Base-by-base conservation (phyloP, 2,113 vertebrate species). In the Myotis yumanensis region DNA sequence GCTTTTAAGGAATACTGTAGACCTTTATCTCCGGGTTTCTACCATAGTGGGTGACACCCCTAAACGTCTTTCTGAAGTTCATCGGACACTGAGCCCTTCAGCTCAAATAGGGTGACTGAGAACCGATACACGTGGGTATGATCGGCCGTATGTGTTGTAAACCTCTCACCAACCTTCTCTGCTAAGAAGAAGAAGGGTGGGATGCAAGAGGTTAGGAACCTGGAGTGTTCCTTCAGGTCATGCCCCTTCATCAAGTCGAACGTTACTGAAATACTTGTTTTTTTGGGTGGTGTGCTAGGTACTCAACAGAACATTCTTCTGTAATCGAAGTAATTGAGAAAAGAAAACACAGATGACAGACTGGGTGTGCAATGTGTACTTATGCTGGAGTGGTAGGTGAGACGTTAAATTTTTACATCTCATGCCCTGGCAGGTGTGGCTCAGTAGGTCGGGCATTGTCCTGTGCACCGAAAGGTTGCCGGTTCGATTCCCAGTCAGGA, bases 1-100 rank as follows among this genome's bases (percentile, higher is more conserved):
- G 46, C 71, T 92, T 86, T 95, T 71, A 94, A 96, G 83, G 94
- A 77, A 86, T n/a, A 25, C 59, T 57, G 22, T 51, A 37, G 51
- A 69, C 17, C 35, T 62, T 66, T 73, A n/a, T 90, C 93, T 57
- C n/a, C 73, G 8, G 80, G 80, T 93, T 37, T 85, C 76, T 25
- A 1, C 68, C 5, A 4, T 22, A 40, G 69, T 51, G 20, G 43
- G 59, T 54, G 85, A 20, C 68, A 59, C 20, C 62, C 84, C 54
- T 84, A 85, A 84, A 72, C 46, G 66, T 71, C 73, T 90, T 89
- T 89, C 48, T 71, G 25, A 80, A 43, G 69, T 68, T 22, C 1
- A 11, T 16, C 32, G 40, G 37, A 43, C 77, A 14, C 48, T 4
- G 48, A 81, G 20, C 32, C 6, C 3, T 32, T n/a, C 30, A 71